Conservation (phyloP, 2,888 invertebrate genomes). For the Synergus umbraculus region DNA sequence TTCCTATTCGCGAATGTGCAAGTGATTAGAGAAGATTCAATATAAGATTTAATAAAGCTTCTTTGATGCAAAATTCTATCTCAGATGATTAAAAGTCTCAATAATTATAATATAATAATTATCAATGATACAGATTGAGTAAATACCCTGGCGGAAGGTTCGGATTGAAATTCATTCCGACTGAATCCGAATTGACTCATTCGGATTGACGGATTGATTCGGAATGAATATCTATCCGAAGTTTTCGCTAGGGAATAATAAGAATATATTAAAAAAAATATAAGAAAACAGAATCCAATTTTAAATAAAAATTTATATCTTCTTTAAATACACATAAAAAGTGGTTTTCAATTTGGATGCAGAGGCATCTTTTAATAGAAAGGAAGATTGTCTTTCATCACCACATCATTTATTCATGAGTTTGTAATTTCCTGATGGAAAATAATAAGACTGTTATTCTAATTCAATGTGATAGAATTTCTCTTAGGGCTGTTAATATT, state of each 20-base stretch:
- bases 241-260: too few species aligned
- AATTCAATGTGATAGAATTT: background rate
- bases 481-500: background rate
- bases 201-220: too few species aligned
- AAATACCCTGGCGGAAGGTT: too few species aligned
- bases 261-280: too few species aligned
- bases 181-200: too few species aligned
- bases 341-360: background rate
- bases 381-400: background rate
- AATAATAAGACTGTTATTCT: slow-evolving; percentile 9
- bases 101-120: too few species aligned
- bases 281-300: too few species aligned
- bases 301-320: background rate
- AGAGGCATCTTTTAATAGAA: background rate
- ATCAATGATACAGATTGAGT: too few species aligned
- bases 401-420: background rate
- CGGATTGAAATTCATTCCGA: too few species aligned
- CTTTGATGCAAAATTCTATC: background rate
- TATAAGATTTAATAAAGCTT: too few species aligned
- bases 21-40: background rate
- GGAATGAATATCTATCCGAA: too few species aligned
- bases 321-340: background rate
- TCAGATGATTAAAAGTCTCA: background rate
- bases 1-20: background rate
- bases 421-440: background rate